phyloP scores from a whole-genome alignment of 1,140 invertebrate genomes.

The Paramacrobiotus metropolitanus region DNA sequence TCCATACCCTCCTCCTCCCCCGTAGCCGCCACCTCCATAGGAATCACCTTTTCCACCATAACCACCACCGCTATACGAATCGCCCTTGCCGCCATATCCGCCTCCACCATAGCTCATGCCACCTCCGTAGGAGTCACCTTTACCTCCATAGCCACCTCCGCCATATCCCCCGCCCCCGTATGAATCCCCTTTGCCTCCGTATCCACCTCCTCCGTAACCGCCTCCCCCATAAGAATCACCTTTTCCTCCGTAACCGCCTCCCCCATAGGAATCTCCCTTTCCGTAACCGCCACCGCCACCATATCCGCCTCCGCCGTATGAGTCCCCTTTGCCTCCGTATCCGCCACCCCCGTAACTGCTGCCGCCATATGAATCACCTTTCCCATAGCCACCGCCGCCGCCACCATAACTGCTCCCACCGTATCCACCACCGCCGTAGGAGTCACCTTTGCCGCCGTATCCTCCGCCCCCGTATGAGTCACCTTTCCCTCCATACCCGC shows the following conservation, averaged over 20 bases:
- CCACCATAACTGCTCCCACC: not conserved
- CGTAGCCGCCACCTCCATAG: too few species aligned
- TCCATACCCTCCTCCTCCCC: too few species aligned
- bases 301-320: not conserved
- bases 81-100: too few species aligned
- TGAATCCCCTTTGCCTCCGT: too few species aligned
- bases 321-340: not conserved
- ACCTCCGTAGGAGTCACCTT: too few species aligned
- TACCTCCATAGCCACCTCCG: too few species aligned
- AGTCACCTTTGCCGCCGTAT: not conserved
- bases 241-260: too few species aligned
- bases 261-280: too few species aligned
- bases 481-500: not conserved
- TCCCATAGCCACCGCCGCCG: not conserved
- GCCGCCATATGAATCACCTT: not conserved
- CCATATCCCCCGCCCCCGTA: too few species aligned
- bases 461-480: not conserved
- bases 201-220: not conserved
- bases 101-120: too few species aligned
- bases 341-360: not conserved
- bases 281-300: not conserved
- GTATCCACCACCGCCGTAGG: not conserved
- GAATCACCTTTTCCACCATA: too few species aligned
- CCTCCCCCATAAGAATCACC: not conserved
- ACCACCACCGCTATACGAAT: too few species aligned